Base-by-base conservation (phyloP, 1,140 invertebrate species). In the Cepaea nemoralis region DNA sequence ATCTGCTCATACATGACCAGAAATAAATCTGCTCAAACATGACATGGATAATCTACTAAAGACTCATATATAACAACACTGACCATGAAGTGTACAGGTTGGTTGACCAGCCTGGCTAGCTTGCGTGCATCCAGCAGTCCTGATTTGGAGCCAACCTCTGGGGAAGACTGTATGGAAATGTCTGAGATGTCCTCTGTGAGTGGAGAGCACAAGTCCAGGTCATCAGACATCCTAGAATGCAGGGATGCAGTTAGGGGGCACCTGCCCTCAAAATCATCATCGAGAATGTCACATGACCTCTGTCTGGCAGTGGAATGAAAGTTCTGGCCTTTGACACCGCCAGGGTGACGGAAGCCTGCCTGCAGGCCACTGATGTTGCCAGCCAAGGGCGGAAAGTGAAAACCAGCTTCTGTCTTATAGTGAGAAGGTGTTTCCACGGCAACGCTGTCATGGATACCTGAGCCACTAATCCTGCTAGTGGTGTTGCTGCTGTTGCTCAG, bases 61-160 rank as follows among this genome's bases (percentile, higher is more conserved):
- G n/a, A n/a, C n/a, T n/a, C n/a, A n/a, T n/a, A n/a, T n/a, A n/a
- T n/a, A n/a, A n/a, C 22, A 24, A 16, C 55, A 50, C 83, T 77
- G 80, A 87, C 86, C 86, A 83, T 85, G 73, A 82, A 85, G 27
- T 82, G 80, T 31, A 84, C 73, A 10, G 86, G 84, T 42, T 85
- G 83, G 66, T 87, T 87, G 22, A 87, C 79, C 24, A 87, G 81
- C 69, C 77, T 80, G 45, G 83, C 80, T 19, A 87, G 66, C 69
- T 85, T 87, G 33, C 75, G 77, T 48, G 82, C 84, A 63, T 87
- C 84, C 31, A 85, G 50, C 59, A 83, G 69, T 63, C 78, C 82
- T 55, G 73, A 14, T 10, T 45, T 33, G 0, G n/a, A 24, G 19
- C 27, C 5, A 71, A 42, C 66, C n/a, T 59, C 67, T 0, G 69